phyloP scores from a whole-genome alignment of 2,797 vertebrate genomes.

The Bucorvus abyssinicus region DNA sequence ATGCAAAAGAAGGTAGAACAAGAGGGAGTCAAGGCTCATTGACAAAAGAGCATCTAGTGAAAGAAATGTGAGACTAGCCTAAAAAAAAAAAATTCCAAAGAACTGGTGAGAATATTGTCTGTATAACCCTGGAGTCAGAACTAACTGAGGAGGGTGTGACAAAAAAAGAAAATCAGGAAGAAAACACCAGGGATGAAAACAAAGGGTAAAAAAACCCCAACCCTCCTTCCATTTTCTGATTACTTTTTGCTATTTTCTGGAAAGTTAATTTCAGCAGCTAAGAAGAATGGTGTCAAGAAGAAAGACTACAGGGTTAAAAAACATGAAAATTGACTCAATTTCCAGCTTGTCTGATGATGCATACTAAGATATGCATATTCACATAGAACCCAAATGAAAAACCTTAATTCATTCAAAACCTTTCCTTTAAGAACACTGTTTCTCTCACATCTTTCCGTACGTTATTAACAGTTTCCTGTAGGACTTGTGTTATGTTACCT shows the following conservation, averaged over 20 bases:
- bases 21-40: background rate
- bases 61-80: background rate
- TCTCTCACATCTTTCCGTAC: background rate
- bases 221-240: background rate
- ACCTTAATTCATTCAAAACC: fast-evolving
- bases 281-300: background rate
- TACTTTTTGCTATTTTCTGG: background rate
- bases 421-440: background rate
- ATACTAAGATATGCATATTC: background rate
- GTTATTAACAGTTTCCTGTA: background rate
- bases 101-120: background rate
- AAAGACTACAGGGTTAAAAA: background rate
- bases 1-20: background rate
- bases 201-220: background rate
- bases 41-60: background rate
- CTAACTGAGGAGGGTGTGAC: background rate
- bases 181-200: background rate
- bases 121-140: background rate
- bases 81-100: background rate
- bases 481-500: no score
- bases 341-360: background rate
- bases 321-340: background rate
- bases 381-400: background rate
- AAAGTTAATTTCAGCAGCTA: background rate
- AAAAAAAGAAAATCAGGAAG: background rate